A percentile compares a stretch with the other conserved stretches of the same genome.
These are phyloP conservation scores for Mycalesis mineus DNA, from an alignment of 2,888 invertebrate species.

Conservation along the genomic window DNA sequence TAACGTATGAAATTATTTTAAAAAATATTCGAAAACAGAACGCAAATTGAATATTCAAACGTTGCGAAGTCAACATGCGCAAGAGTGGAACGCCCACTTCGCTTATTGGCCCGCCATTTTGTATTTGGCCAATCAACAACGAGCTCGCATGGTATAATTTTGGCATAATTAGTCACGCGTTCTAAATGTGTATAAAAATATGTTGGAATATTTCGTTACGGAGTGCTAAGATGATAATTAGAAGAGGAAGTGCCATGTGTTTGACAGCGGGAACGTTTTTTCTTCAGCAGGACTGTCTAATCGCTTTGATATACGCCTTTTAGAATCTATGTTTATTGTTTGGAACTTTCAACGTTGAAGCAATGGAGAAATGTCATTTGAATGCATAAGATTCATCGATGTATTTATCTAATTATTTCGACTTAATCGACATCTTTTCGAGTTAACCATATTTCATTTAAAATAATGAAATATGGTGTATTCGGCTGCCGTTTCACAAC, in stretches of 20 bases:
- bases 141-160: constrained; percentile 62
- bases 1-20: background rate
- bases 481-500: too few relatives aligned
- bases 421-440: too few relatives aligned
- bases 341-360: too few relatives aligned
- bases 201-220: constrained; percentile 12
- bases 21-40: background rate
- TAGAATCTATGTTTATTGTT: too few relatives aligned
- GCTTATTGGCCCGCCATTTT: constrained; percentile 64
- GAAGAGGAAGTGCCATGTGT: constrained; percentile 13
- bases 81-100: constrained; percentile 64
- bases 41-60: constrained; percentile 58
- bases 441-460: too few relatives aligned
- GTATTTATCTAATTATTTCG: too few relatives aligned
- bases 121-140: constrained; percentile 58
- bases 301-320: too few relatives aligned
- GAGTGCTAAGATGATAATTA: constrained; percentile 10
- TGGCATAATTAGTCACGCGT: constrained; percentile 76
- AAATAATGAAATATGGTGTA: too few relatives aligned
- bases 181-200: constrained; percentile 39
- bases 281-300: background rate
- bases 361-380: too few relatives aligned
- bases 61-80: constrained; percentile 57
- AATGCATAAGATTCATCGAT: too few relatives aligned
- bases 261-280: background rate